Percentiles rank a stretch among this genome's conserved stretches.
phyloP scores from a whole-genome alignment of 1,140 invertebrate species.

The Drosophila littoralis region DNA sequence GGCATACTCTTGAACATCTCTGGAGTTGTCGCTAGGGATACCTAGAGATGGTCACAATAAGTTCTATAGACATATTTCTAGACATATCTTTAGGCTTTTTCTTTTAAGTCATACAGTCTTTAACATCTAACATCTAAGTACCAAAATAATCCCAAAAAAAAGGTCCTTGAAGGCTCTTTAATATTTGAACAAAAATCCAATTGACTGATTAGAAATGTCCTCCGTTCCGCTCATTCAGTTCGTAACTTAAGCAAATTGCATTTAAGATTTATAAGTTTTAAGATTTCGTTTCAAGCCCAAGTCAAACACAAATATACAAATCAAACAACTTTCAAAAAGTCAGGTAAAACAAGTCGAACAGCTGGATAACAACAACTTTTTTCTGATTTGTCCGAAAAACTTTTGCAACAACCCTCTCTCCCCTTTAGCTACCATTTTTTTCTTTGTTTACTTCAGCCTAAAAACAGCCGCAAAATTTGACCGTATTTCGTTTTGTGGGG shows the following conservation, averaged over 20 bases:
- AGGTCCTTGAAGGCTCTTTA: too few relatives aligned
- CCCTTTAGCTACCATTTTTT: too few relatives aligned
- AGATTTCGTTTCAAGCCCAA: not conserved
- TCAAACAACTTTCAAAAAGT: constrained; percentile 36
- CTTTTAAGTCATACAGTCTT: too few relatives aligned
- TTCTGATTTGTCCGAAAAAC: constrained; percentile 19
- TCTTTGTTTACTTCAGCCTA: not conserved
- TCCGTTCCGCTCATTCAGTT: not conserved
- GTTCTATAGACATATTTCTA: too few relatives aligned
- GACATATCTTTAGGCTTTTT: too few relatives aligned
- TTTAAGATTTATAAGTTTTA: constrained; percentile 65
- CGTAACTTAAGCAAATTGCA: constrained; percentile 69
- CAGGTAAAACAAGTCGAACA: constrained; percentile 17
- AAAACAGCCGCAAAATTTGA: constrained; percentile 11
- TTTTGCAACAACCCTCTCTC: constrained; percentile 29
- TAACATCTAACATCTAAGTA: too few relatives aligned
- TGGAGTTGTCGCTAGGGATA: too few relatives aligned
- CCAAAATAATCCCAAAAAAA: too few relatives aligned
- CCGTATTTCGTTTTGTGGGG: constrained; percentile 5
- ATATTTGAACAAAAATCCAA: not conserved
- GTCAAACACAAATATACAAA: constrained; percentile 14
- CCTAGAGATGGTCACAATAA: too few relatives aligned
- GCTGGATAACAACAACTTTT: constrained; percentile 20
- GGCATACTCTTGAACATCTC: too few relatives aligned
- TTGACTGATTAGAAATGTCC: not conserved